These are phyloP conservation scores for Chionomys nivalis DNA, from an alignment of 2,113 vertebrate genomes.

Conservation along the genomic window DNA sequence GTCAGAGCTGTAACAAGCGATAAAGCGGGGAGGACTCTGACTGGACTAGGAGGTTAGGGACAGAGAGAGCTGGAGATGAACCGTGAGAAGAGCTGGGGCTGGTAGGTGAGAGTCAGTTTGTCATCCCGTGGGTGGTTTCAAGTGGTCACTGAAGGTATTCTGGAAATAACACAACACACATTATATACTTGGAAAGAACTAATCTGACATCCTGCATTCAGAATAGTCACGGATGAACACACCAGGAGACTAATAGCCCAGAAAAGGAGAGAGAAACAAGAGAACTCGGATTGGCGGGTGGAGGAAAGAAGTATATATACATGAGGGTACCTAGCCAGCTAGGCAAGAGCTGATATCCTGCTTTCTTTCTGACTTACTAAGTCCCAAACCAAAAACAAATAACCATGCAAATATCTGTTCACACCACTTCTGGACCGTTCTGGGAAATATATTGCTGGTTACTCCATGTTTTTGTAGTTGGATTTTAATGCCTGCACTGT, in stretches of 20 bases:
- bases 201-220: background rate
- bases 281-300: background rate
- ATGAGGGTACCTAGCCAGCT: background rate
- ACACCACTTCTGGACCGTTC: background rate
- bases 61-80: background rate
- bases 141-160: background rate
- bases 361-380: conserved; percentile 16
- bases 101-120: background rate
- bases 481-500: background rate
- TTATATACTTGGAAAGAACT: background rate
- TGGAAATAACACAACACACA: background rate
- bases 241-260: background rate
- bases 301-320: background rate
- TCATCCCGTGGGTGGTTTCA: background rate
- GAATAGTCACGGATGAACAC: background rate
- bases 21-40: background rate
- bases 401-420: background rate
- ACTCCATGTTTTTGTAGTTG: background rate
- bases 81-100: background rate
- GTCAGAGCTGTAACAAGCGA: background rate
- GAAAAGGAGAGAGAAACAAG: background rate
- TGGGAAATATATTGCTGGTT: background rate
- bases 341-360: background rate
- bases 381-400: background rate
- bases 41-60: background rate